Evolutionary conservation across 2,797 vertebrate genomes (phyloP), one percentile per base, ranked within the genome.

Genomic region (Gymnothorax reevesii): DNA sequence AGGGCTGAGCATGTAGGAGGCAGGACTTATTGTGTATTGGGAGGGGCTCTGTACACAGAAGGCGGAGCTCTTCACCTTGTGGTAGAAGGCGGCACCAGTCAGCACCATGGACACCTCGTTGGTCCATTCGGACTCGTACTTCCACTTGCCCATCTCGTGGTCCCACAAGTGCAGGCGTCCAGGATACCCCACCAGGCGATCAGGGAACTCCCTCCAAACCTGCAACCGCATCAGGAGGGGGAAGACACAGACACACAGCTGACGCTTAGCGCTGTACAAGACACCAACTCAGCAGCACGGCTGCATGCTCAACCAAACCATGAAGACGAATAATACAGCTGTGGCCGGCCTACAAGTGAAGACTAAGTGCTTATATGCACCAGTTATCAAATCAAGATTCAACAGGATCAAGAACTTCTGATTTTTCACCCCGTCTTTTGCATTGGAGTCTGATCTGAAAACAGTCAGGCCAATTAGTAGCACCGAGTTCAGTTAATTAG

Each of bases 51-150:
- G 17, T 64, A 42, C 33, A 42, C 2, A 64, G 62, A 3, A 22
- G 62, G 62, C 62, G 20, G 62, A 22, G 60, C 27, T 33, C 6
- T 17, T 85, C 90, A 98, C 99, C 97, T 99, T 99, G 94, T 99
- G 99, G 91, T 99, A 99, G 92, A 99, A 99, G 0, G 99, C 99
- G 10, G 98, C 99, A 79, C 99, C 99, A 0, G 99, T 99, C 75
- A 99, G 95, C 85, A 99, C 99, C 99, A 99, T 99, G 59, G 99
- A 99, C 77, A 99, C 99, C 93, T 99, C 99, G 1, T 99, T 99
- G 83, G 99, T 99, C 98, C 98, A 99, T 91, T 99, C 99, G 0
- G 99, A 99, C 92, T 99, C 99, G 0, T 99, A 99, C 89, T 99
- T 99, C 99, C 99, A 99, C 90, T 99, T 99, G 88, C 93, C 98